A percentile compares a stretch with the other conserved stretches of the same genome.
These are phyloP conservation scores for Sinonovacula constricta DNA, from an alignment of 1,140 invertebrate species.

Conservation along the genomic window DNA sequence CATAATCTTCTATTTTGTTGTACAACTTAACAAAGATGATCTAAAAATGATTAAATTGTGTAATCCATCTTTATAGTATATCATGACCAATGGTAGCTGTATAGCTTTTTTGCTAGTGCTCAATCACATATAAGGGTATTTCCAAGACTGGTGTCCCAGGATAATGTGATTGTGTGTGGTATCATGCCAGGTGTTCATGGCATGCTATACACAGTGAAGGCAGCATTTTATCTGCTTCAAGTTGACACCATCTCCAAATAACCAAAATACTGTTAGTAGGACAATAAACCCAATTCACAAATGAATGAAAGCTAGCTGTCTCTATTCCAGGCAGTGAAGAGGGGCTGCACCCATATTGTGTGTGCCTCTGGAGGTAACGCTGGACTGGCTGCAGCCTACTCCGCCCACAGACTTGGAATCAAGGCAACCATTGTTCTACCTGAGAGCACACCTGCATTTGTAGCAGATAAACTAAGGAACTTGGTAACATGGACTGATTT, in stretches of 20 bases:
- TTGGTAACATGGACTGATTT: slow-evolving; percentile 47
- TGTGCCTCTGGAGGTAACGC: slow-evolving; percentile 82
- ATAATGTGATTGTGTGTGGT: background rate
- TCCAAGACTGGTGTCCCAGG: background rate
- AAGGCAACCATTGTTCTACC: slow-evolving; percentile 79
- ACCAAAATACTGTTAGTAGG: background rate
- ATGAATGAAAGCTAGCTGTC: too few relatives aligned
- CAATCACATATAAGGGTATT: background rate
- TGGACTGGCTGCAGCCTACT: slow-evolving; percentile 80
- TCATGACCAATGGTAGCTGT: too few relatives aligned
- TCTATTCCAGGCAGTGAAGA: slow-evolving; percentile 69
- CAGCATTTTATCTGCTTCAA: background rate
- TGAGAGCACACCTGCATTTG: slow-evolving; percentile 73
- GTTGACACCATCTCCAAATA: background rate
- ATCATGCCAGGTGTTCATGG: too few relatives aligned
- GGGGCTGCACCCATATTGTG: slow-evolving; percentile 77
- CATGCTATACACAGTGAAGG: background rate
- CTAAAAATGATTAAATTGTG: too few relatives aligned
- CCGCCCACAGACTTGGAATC: slow-evolving; percentile 75
- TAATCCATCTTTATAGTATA: too few relatives aligned
- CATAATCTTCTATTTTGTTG: too few relatives aligned
- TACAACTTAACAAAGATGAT: too few relatives aligned
- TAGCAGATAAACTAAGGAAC: slow-evolving; percentile 76
- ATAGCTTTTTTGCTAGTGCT: background rate
- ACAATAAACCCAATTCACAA: background rate